Conservation (phyloP, 2,797 vertebrate species). For the Toxotes lorentzi region DNA sequence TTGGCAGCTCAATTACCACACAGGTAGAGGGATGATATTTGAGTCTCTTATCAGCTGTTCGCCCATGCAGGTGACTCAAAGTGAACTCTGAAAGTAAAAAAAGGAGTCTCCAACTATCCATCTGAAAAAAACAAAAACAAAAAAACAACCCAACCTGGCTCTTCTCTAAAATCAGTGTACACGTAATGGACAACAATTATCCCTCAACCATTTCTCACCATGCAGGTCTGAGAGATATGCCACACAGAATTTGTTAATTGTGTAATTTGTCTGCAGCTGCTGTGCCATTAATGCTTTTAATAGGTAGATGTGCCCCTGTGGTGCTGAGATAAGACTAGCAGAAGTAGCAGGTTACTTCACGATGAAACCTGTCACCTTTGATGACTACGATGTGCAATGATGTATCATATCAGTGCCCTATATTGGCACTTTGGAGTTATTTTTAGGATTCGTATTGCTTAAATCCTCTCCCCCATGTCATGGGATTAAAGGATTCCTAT, state of each 20-base stretch:
- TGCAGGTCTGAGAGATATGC: slow-evolving; percentile 36
- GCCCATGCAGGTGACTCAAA: slow-evolving; percentile 68
- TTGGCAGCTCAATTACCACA: slow-evolving; percentile 76
- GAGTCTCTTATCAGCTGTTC: slow-evolving; percentile 66
- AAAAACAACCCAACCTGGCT: slow-evolving; percentile 44
- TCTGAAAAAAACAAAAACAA: slow-evolving; percentile 56
- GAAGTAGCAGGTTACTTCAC: slow-evolving; percentile 27
- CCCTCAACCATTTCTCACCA: slow-evolving; percentile 22
- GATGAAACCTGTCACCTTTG: slow-evolving; percentile 64
- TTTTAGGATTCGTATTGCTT: slow-evolving; percentile 68
- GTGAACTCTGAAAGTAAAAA: slow-evolving; percentile 58
- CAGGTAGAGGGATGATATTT: slow-evolving; percentile 49
- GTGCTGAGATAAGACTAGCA: slow-evolving; percentile 52
- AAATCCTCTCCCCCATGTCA: slow-evolving; percentile 73
- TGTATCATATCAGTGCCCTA: slow-evolving; percentile 52
- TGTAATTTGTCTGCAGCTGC: slow-evolving; percentile 50
- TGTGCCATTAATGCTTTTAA: slow-evolving; percentile 56
- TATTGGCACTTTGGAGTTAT: slow-evolving; percentile 69
- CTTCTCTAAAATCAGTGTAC: slow-evolving; percentile 36
- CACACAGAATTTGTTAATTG: slow-evolving; percentile 45
- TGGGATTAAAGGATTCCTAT: slow-evolving; percentile 74
- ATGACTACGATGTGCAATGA: slow-evolving; percentile 49
- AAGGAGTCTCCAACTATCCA: slow-evolving; percentile 67
- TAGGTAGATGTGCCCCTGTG: slow-evolving; percentile 38
- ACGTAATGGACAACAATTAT: slow-evolving; percentile 61